Evolutionary conservation across 2,113 vertebrate species (phyloP).

Genomic region (Eurypyga helias): DNA sequence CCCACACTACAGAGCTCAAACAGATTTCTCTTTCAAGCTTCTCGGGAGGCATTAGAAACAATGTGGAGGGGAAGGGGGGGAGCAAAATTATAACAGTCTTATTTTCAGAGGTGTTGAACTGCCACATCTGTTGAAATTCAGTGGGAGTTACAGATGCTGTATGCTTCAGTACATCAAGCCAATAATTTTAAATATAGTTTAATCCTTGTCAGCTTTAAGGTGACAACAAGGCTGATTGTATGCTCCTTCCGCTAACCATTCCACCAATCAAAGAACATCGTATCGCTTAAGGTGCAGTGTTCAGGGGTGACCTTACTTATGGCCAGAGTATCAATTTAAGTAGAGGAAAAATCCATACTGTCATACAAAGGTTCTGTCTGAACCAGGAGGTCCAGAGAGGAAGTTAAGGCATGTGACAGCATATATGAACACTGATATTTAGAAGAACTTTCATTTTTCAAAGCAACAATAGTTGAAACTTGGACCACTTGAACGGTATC

Average conservation of each 20-base stretch:
- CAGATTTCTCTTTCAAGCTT: conserved; percentile 19
- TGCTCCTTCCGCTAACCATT: background rate
- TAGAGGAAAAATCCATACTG: background rate
- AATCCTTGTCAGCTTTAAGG: background rate
- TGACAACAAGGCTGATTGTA: background rate
- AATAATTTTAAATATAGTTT: background rate
- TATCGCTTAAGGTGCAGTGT: too few species aligned
- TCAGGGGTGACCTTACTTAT: background rate
- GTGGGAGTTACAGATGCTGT: background rate
- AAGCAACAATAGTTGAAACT: background rate
- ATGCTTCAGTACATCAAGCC: background rate
- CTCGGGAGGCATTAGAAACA: background rate
- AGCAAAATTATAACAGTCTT: background rate
- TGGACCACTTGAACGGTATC: background rate
- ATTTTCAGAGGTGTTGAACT: background rate
- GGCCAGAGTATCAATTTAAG: background rate
- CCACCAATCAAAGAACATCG: background rate
- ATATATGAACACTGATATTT: background rate
- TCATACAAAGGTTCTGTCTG: background rate
- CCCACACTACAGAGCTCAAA: background rate
- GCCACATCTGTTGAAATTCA: background rate
- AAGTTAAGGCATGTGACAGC: background rate
- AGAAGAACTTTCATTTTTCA: background rate
- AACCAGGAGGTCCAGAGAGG: background rate
- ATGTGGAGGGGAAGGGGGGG: background rate